A percentile compares a stretch with the other conserved stretches of the same genome.
These are phyloP conservation scores for Diadophis punctatus DNA, from an alignment of 2,113 vertebrate species.

Conservation along the genomic window DNA sequence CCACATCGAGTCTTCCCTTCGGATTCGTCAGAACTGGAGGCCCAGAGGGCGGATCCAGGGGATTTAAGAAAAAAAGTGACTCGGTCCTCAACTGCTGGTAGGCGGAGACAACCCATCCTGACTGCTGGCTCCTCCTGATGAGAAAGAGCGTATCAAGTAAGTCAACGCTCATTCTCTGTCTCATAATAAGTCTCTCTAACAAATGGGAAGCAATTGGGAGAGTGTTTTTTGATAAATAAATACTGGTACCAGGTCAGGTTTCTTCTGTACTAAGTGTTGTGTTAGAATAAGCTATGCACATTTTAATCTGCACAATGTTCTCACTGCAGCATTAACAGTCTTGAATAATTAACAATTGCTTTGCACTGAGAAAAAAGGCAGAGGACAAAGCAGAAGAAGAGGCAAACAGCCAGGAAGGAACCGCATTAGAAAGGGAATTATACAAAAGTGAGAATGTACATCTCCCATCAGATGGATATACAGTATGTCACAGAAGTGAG, in stretches of 20 bases:
- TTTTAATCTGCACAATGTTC: conserved; percentile 1
- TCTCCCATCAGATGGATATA: background rate
- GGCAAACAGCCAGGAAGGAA: background rate
- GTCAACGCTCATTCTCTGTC: too few relatives aligned
- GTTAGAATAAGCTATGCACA: background rate
- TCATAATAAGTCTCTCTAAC: background rate
- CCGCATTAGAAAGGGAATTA: background rate
- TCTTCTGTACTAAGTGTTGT: background rate
- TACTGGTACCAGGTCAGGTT: background rate
- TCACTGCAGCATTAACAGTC: background rate
- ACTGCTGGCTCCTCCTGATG: too few relatives aligned
- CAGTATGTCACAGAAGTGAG: too few relatives aligned
- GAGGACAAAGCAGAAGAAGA: background rate
- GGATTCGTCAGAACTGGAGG: too few relatives aligned
- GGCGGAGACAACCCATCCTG: too few relatives aligned
- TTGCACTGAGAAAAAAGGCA: background rate
- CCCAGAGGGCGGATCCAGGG: too few relatives aligned
- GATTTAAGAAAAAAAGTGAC: too few relatives aligned
- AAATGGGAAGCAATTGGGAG: background rate
- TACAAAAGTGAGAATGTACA: too few relatives aligned
- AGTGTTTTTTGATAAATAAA: background rate
- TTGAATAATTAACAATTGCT: conserved; percentile 9
- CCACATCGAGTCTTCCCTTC: too few relatives aligned
- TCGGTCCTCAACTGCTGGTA: too few relatives aligned
- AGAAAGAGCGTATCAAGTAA: too few relatives aligned